Percentiles rank a stretch among this genome's conserved stretches.
phyloP scores from a whole-genome alignment of 1,140 invertebrate species.

The Cyrtorhinus lividipennis region DNA sequence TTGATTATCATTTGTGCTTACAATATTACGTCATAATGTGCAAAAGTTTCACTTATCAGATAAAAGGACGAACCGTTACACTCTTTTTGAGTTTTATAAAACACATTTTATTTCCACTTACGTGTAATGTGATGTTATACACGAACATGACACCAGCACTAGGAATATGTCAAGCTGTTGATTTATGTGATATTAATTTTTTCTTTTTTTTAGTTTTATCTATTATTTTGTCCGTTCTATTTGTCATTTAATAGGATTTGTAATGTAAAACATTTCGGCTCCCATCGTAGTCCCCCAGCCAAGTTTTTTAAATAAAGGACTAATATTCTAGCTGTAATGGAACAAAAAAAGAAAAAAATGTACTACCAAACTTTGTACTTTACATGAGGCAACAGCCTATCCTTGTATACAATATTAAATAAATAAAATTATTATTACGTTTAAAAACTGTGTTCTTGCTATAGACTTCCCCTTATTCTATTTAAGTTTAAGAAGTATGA shows the following conservation, averaged over 20 bases:
- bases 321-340: background rate
- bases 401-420: constrained; percentile 10
- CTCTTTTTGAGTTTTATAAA: background rate
- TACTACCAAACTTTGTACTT: constrained; percentile 5
- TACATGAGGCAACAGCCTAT: background rate
- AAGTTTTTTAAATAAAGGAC: background rate
- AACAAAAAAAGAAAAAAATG: background rate
- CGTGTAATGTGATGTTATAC: too few relatives aligned
- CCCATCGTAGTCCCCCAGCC: background rate
- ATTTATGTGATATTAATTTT: background rate
- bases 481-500: too few relatives aligned
- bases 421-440: constrained; percentile 8
- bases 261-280: background rate
- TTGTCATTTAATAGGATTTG: background rate
- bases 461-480: too few relatives aligned
- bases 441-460: background rate
- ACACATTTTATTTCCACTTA: background rate
- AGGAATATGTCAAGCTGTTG: background rate
- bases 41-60: too few relatives aligned
- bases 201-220: background rate
- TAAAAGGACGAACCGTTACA: too few relatives aligned
- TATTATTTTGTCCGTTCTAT: background rate
- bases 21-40: too few relatives aligned
- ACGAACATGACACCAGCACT: too few relatives aligned
- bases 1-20: too few relatives aligned